phyloP scores from a whole-genome alignment of 2,797 vertebrate species.

The Lacerta agilis region DNA sequence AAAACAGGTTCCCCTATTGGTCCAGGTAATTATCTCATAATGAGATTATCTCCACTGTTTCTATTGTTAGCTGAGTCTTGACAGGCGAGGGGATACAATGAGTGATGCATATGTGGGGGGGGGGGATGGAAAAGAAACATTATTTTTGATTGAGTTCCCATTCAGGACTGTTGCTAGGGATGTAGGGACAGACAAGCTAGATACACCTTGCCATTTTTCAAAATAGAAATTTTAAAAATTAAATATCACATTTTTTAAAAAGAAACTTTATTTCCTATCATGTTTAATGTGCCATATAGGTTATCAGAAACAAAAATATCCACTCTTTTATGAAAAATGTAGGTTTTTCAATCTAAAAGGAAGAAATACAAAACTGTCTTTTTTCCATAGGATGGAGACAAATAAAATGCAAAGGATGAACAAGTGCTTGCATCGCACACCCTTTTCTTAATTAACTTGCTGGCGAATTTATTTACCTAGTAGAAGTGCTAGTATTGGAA shows the following conservation, averaged over 20 bases:
- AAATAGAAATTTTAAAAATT: neutral
- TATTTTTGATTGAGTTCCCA: neutral
- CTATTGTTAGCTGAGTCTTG: neutral
- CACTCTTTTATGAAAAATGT: neutral
- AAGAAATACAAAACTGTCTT: neutral
- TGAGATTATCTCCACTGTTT: constrained; percentile 6
- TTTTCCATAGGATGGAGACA: neutral
- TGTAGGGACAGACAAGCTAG: neutral
- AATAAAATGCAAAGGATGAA: neutral
- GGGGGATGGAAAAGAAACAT: neutral
- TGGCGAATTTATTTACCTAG: neutral
- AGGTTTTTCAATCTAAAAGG: neutral
- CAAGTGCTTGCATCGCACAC: neutral
- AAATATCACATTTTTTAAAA: neutral
- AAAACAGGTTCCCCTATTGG: neutral
- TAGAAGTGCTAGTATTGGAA: neutral
- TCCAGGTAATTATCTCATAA: constrained; percentile 24
- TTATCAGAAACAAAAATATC: neutral
- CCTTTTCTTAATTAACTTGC: neutral
- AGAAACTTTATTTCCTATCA: neutral
- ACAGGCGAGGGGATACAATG: constrained; percentile 5
- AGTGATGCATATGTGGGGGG: neutral
- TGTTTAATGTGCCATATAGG: neutral
- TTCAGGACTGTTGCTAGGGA: neutral
- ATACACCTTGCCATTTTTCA: neutral